Percentiles rank a stretch among this genome's conserved stretches.
phyloP scores from a whole-genome alignment of 1,140 invertebrate species.

The Drosophila saltans region DNA sequence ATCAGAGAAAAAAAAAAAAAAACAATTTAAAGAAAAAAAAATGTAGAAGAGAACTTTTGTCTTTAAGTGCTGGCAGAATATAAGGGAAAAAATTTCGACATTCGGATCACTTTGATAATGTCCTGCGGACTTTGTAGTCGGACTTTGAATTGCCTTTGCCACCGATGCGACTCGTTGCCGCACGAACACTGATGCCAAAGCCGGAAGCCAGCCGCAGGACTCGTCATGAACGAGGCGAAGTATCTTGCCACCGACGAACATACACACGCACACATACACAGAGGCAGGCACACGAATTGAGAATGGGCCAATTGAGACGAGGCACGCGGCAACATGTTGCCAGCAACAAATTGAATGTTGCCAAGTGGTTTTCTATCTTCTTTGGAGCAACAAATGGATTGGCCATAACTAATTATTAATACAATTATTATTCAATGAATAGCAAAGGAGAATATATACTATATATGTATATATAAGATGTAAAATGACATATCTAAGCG shows the following conservation, averaged over 20 bases:
- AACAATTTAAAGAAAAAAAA: slow-evolving; percentile 7
- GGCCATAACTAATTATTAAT: slow-evolving; percentile 67
- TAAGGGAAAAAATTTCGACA: slow-evolving; percentile 2
- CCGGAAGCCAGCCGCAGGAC: slow-evolving; percentile 16
- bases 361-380: neutral
- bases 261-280: neutral
- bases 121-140: slow-evolving; percentile 17
- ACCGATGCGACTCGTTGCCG: slow-evolving; percentile 55
- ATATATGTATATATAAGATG: no score
- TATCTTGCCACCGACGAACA: neutral
- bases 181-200: slow-evolving; percentile 56
- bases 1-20: neutral
- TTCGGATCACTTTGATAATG: slow-evolving; percentile 24
- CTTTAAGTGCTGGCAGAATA: slow-evolving; percentile 18
- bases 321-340: slow-evolving; percentile 24
- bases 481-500: neutral
- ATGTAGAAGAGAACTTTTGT: neutral
- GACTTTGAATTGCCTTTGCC: slow-evolving; percentile 32
- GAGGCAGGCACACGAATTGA: neutral
- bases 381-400: slow-evolving; percentile 44
- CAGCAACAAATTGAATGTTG: slow-evolving; percentile 15
- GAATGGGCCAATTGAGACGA: slow-evolving; percentile 14
- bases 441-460: neutral
- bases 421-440: slow-evolving; percentile 55
- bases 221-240: slow-evolving; percentile 5